These are phyloP conservation scores for Halcyon senegalensis DNA, from an alignment of 2,113 vertebrate species.

Conservation along the genomic window DNA sequence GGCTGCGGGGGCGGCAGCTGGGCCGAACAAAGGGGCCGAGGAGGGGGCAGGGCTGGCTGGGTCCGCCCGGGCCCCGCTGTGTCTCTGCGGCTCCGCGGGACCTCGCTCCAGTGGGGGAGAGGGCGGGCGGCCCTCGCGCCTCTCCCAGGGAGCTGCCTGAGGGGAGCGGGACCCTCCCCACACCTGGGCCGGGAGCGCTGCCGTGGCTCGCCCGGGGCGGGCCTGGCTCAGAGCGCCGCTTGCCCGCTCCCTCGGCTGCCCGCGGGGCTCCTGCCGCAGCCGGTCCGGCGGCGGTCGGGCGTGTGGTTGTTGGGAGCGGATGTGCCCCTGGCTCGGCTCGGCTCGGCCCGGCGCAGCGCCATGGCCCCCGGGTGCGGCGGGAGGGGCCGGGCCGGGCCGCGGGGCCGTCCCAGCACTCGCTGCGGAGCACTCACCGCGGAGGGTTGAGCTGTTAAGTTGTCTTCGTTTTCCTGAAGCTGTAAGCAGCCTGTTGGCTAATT, in stretches of 20 bases:
- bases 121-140: too few relatives aligned
- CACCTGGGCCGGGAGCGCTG: too few relatives aligned
- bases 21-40: neutral
- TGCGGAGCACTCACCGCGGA: accelerated
- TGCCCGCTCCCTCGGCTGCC: too few relatives aligned
- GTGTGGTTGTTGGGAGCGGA: neutral
- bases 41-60: neutral
- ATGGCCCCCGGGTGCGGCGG: neutral
- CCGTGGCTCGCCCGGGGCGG: neutral
- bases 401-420: accelerated
- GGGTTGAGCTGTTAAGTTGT: neutral
- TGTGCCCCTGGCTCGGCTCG: too few relatives aligned
- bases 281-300: neutral
- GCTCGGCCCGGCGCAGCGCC: too few relatives aligned
- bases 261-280: neutral
- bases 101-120: too few relatives aligned
- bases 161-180: neutral
- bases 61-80: too few relatives aligned
- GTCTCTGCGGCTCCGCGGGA: neutral
- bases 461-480: neutral
- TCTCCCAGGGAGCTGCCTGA: neutral
- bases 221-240: neutral
- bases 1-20: neutral
- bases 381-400: too few relatives aligned
- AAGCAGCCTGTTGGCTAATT: accelerated